A percentile compares a stretch with the other conserved stretches of the same genome.
These are phyloP conservation scores for Lipophrys pholis DNA, from an alignment of 2,113 vertebrate genomes.

Conservation along the genomic window DNA sequence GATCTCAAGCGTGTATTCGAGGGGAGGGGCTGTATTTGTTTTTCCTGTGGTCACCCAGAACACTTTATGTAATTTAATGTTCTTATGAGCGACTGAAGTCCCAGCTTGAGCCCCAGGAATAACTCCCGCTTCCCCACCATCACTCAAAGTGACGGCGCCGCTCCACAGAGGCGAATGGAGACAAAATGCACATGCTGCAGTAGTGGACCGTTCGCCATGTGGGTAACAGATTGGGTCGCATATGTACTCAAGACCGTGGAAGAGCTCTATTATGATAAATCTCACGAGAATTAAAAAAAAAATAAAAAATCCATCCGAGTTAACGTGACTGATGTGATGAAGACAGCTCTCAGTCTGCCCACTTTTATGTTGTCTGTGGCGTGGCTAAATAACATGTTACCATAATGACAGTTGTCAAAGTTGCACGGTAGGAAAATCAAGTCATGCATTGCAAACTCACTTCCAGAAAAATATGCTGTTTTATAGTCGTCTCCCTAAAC, in stretches of 20 bases:
- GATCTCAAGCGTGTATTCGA: conserved; percentile 20
- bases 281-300: conserved; percentile 8
- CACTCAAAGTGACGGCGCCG: conserved; percentile 34
- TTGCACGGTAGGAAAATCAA: conserved; percentile 10
- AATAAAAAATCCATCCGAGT: background rate
- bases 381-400: conserved; percentile 46
- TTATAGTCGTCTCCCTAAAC: conserved; percentile 2
- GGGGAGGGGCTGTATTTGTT: conserved; percentile 26
- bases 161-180: conserved; percentile 22
- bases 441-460: background rate
- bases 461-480: conserved; percentile 22
- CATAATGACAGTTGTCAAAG: conserved; percentile 44
- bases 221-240: conserved; percentile 26
- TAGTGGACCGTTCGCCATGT: conserved; percentile 13
- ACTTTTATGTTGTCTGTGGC: conserved; percentile 29
- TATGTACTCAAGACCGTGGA: background rate
- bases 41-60: conserved; percentile 26
- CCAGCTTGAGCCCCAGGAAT: conserved; percentile 27
- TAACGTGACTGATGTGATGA: conserved; percentile 22
- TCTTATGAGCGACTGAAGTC: conserved; percentile 17
- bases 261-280: conserved; percentile 1
- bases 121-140: conserved; percentile 30
- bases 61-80: conserved; percentile 20
- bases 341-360: conserved; percentile 38
- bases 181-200: background rate